Evolutionary conservation across 2,113 vertebrate species (phyloP).

Genomic region (Lichenostomus cassidix): DNA sequence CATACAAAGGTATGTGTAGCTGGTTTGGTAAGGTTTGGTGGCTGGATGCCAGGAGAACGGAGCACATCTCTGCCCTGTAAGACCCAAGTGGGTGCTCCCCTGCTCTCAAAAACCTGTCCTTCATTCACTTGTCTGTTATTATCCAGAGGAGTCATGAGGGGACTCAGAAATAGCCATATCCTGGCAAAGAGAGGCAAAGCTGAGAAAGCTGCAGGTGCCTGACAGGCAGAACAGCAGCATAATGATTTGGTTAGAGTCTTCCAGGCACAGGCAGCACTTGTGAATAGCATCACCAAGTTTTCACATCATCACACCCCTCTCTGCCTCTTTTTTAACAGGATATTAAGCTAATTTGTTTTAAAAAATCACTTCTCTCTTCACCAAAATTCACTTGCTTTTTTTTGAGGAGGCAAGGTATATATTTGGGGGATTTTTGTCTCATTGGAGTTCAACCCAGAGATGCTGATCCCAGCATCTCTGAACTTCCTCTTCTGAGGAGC

Average conservation of each 20-base stretch:
- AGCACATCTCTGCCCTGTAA: neutral
- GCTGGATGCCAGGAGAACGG: neutral
- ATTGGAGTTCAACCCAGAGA: neutral
- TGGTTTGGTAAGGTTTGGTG: neutral
- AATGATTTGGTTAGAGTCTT: neutral
- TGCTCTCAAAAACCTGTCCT: neutral
- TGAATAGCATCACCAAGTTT: neutral
- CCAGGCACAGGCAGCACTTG: neutral
- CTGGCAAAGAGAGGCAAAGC: neutral
- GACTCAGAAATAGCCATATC: neutral
- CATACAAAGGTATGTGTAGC: neutral
- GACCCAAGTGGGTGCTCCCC: neutral
- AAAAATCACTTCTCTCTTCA: neutral
- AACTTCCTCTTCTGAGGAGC: neutral
- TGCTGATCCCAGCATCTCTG: neutral
- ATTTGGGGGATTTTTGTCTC: neutral
- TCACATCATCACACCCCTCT: fast-evolving
- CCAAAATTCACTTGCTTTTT: neutral
- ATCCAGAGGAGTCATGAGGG: neutral
- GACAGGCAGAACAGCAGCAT: neutral
- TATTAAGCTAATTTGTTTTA: neutral
- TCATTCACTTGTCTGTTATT: neutral
- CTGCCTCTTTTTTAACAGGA: neutral
- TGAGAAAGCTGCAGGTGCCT: neutral
- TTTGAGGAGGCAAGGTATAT: neutral